Percentiles rank a stretch among this genome's conserved stretches.
These are phyloP conservation scores for Lepidonotus clava DNA, from an alignment of 2,888 invertebrate genomes.

Conservation along the genomic window DNA sequence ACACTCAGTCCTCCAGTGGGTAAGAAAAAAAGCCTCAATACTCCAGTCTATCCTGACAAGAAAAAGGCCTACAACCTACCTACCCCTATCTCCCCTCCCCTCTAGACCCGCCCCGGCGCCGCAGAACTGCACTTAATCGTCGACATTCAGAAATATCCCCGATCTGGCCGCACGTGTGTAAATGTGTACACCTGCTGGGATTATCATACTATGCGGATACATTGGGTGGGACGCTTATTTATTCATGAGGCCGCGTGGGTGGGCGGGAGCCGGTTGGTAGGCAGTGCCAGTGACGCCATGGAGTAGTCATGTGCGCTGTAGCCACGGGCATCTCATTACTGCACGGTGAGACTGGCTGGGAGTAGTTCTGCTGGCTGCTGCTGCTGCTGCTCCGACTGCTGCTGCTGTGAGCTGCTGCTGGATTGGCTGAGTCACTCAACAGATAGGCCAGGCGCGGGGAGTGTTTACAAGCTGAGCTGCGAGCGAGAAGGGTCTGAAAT, in stretches of 20 bases:
- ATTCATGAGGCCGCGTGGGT: background rate
- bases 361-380: background rate
- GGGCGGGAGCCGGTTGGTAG: too few relatives aligned
- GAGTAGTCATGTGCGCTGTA: background rate
- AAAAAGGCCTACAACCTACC: too few relatives aligned
- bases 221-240: background rate
- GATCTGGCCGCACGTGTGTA: too few relatives aligned
- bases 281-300: constrained; percentile 10
- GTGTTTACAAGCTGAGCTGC: constrained; percentile 4
- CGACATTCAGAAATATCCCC: too few relatives aligned
- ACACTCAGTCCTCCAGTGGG: too few relatives aligned
- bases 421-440: background rate
- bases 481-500: background rate
- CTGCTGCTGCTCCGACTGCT: background rate
- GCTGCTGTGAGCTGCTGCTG: background rate
- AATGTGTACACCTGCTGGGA: background rate
- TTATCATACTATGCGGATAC: background rate
- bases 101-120: too few relatives aligned
- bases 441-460: background rate
- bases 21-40: too few relatives aligned
- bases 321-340: background rate
- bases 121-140: too few relatives aligned
- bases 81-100: background rate
- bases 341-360: background rate
- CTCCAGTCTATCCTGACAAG: background rate